Conservation (phyloP, 2,113 vertebrate genomes). For the Odobenus rosmarus region DNA sequence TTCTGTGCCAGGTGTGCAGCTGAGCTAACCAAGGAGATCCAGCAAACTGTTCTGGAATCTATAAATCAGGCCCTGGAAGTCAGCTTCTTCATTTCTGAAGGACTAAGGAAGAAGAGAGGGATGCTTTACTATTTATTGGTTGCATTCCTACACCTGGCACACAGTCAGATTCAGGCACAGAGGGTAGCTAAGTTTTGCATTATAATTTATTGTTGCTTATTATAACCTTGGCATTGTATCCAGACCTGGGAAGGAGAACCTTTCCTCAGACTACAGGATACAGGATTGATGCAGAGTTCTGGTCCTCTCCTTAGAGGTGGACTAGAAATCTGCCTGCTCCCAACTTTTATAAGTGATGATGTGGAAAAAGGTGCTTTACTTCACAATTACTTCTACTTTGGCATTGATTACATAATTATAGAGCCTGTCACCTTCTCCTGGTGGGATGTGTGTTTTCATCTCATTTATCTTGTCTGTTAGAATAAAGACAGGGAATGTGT, state of each 20-base stretch:
- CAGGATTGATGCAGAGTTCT: too few species aligned
- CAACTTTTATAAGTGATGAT: not conserved
- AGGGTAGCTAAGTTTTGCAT: not conserved
- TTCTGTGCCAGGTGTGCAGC: not conserved
- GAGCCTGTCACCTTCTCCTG: not conserved
- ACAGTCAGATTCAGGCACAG: not conserved
- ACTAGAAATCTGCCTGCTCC: not conserved
- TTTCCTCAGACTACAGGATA: too few species aligned
- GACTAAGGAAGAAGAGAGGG: not conserved
- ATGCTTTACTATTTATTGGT: accelerated
- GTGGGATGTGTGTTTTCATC: not conserved
- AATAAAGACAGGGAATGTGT: not conserved
- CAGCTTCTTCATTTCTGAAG: not conserved
- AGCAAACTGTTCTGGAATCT: not conserved
- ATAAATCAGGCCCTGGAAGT: not conserved
- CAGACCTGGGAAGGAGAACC: not conserved
- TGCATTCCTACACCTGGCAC: not conserved
- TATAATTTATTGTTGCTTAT: not conserved
- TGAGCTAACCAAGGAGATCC: not conserved
- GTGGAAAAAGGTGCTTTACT: not conserved
- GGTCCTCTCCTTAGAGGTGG: not conserved
- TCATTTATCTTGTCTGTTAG: not conserved
- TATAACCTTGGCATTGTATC: not conserved
- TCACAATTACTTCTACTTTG: not conserved
- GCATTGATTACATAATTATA: not conserved